These are phyloP conservation scores for Fregata magnificens DNA, from an alignment of 2,113 vertebrate genomes.

Conservation along the genomic window DNA sequence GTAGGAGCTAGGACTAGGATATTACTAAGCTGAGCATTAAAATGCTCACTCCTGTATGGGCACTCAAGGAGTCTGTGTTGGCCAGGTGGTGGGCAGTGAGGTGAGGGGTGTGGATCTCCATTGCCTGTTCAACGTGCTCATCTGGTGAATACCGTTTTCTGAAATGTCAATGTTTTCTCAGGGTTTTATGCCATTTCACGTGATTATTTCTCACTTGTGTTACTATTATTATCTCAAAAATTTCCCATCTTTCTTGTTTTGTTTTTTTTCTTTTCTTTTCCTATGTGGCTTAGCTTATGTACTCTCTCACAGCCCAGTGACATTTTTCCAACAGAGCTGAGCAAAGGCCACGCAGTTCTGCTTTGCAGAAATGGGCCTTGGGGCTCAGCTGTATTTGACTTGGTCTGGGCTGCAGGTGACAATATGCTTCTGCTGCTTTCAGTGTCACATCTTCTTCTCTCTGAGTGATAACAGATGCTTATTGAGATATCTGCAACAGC, in stretches of 20 bases:
- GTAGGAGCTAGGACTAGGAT: background rate
- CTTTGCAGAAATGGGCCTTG: background rate
- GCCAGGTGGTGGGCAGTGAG: fast-evolving
- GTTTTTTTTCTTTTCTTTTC: background rate
- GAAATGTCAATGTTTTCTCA: background rate
- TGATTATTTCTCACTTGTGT: background rate
- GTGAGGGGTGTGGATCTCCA: background rate
- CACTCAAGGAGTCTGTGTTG: too few relatives aligned
- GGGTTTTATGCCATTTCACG: background rate
- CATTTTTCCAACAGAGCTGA: background rate
- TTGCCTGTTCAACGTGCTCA: background rate
- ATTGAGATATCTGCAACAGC: background rate
- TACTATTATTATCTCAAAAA: background rate
- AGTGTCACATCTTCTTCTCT: background rate
- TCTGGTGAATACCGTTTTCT: background rate
- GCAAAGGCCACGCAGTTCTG: background rate
- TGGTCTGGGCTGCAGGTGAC: background rate
- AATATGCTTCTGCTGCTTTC: background rate
- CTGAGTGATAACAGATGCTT: background rate
- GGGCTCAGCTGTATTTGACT: background rate
- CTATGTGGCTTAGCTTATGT: background rate
- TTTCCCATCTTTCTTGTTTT: background rate
- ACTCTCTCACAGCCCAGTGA: background rate
- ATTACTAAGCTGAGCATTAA: background rate
- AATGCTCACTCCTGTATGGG: background rate